Evolutionary conservation across 2,113 vertebrate genomes (phyloP).

Genomic region (Ictalurus furcatus): DNA sequence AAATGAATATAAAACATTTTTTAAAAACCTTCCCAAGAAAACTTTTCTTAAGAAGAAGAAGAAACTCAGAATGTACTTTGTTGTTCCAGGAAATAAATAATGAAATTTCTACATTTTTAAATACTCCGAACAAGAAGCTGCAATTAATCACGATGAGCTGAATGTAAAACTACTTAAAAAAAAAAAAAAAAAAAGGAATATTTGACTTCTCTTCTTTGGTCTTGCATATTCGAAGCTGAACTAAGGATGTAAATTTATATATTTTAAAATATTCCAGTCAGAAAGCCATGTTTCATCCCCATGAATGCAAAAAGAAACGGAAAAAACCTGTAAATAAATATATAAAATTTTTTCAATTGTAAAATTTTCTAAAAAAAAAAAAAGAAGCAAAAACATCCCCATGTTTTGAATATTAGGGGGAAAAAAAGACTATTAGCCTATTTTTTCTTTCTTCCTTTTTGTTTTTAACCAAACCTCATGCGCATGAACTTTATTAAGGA

Average conservation of each 20-base stretch:
- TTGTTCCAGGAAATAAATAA: too few relatives aligned
- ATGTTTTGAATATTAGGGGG: too few relatives aligned
- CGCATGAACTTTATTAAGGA: neutral
- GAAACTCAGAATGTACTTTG: too few relatives aligned
- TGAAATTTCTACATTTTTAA: too few relatives aligned
- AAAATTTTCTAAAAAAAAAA: neutral
- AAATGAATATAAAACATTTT: too few relatives aligned
- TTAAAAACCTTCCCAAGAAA: neutral
- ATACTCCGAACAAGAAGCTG: neutral
- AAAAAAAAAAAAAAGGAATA: neutral
- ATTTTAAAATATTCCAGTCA: too few relatives aligned
- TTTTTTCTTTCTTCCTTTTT: too few relatives aligned
- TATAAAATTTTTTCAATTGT: neutral
- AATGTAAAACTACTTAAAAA: neutral
- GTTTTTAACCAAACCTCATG: too few relatives aligned
- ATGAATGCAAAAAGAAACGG: neutral
- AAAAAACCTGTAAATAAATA: too few relatives aligned
- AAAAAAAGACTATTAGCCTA: too few relatives aligned
- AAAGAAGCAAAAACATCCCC: neutral
- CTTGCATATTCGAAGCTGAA: neutral
- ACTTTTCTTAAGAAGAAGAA: neutral
- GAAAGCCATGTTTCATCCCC: neutral
- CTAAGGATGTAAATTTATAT: too few relatives aligned
- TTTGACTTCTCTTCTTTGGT: neutral
- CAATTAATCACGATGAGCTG: neutral